Conservation (phyloP, 1,140 invertebrate genomes). For the Anagrus nilaparvatae region DNA sequence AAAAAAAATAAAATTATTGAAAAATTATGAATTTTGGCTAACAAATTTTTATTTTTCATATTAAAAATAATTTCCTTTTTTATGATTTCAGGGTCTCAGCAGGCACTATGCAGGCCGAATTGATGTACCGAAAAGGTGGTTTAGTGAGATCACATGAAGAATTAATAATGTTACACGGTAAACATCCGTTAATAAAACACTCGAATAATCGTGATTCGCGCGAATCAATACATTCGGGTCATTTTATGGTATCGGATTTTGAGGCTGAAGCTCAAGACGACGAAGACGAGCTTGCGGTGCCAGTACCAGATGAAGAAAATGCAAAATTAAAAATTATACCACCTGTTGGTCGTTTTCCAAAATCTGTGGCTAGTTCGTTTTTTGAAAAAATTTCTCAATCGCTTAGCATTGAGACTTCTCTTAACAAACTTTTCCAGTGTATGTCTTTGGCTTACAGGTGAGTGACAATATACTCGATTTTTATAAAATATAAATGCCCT, state of each 20-base stretch:
- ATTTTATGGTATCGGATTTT: constrained; percentile 97
- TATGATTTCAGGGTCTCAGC: too few relatives aligned
- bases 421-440: constrained; percentile 91
- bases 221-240: constrained; percentile 91
- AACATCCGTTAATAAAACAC: constrained; percentile 10
- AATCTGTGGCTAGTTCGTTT: too few relatives aligned
- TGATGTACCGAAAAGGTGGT: constrained; percentile 31
- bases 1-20: too few relatives aligned
- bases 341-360: too few relatives aligned
- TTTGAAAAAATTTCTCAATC: too few relatives aligned
- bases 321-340: constrained; percentile 30
- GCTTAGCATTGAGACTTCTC: constrained; percentile 81
- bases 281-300: constrained; percentile 68
- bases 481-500: too few relatives aligned
- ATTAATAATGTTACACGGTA: constrained; percentile 6
- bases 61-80: too few relatives aligned
- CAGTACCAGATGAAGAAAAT: constrained; percentile 59
- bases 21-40: too few relatives aligned
- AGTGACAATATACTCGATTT: too few relatives aligned
- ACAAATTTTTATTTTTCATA: too few relatives aligned
- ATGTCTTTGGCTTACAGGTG: constrained; percentile 96
- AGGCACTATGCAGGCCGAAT: constrained; percentile 37
- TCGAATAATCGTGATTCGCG: constrained; percentile 22
- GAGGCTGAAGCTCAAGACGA: constrained; percentile 86
- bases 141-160: background rate